Conservation (phyloP, 23 tunicate species). For the Aplidium turbinatum region DNA sequence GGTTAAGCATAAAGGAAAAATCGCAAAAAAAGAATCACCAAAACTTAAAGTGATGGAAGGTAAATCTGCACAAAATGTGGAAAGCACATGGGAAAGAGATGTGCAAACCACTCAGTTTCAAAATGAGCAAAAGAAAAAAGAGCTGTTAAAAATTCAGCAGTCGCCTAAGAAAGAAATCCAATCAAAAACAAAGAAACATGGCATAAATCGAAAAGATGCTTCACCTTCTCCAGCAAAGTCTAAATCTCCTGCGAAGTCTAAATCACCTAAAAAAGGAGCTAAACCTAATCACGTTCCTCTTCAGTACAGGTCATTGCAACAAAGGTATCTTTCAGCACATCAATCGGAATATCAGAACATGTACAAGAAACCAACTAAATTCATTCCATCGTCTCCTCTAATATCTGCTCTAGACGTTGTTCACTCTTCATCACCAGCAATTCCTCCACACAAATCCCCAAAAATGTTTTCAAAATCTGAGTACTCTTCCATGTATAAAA, state of each 20-base stretch:
- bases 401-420: slow-evolving; percentile 92
- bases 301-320: slow-evolving; percentile 41
- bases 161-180: neutral
- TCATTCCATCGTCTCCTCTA: slow-evolving; percentile 66
- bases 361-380: slow-evolving; percentile 41
- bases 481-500: slow-evolving; percentile 60
- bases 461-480: slow-evolving; percentile 52
- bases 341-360: slow-evolving; percentile 66
- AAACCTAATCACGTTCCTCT: slow-evolving; percentile 39
- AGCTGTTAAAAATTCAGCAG: neutral
- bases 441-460: slow-evolving; percentile 71
- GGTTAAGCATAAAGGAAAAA: neutral
- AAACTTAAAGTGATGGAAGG: neutral
- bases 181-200: neutral
- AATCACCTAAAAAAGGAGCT: slow-evolving; percentile 22
- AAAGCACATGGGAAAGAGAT: slow-evolving; percentile 38
- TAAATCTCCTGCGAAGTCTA: neutral
- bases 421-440: slow-evolving; percentile 75
- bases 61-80: too few relatives aligned
- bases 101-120: slow-evolving; percentile 22
- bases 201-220: neutral
- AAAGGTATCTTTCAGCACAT: slow-evolving; percentile 39
- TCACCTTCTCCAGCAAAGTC: neutral
- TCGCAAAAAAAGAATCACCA: too few relatives aligned
- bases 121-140: neutral